Base-by-base conservation (phyloP, 2,113 vertebrate genomes). In the Phyllopteryx taeniolatus region DNA sequence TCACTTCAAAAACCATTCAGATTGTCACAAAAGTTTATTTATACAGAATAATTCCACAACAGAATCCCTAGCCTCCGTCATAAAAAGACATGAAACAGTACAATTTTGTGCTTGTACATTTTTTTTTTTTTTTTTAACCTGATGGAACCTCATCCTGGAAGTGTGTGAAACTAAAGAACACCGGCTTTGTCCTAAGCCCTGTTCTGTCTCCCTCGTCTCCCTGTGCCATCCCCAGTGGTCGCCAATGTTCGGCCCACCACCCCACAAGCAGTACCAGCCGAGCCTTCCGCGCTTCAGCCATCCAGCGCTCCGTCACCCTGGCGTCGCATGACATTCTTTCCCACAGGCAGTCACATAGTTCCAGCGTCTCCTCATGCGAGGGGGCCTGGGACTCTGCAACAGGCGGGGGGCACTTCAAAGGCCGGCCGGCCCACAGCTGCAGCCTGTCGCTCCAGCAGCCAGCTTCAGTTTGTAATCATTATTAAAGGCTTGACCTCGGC, bases 401-500 rank as follows among this genome's bases (percentile, higher is more conserved):
- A 92, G 91, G 91, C 92, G 91, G 91, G 90, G 91, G 82, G 80
- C 84, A 91, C 93, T 93, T 94, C 93, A 94, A 94, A 94, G 92
- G 71, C 72, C 72, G 84, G 71, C 90, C 86, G 87, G 87, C 84
- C 86, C 92, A 93, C 93, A 94, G 93, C 93, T 94, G 93, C 92
- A 88, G 91, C 90, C 92, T 93, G 92, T 94, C 93, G 91, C 90
- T 91, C 90, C 91, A 84, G 89, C 90, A 92, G 91, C 90, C 90
- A 84, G 92, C 92, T 92, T 90, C 92, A 92, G 92, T 93, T 93
- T 93, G 92, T 93, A 94, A 94, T 93, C 93, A 94, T 93, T 94
- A 94, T 94, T 94, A 94, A 94, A 94, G 93, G 93, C 92, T 93
- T 94, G 93, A 94, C 92, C 92, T 91, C 88, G 79, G 88, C 92